These are phyloP conservation scores for Acleris holmiana DNA, from an alignment of 2,888 invertebrate species.

Conservation along the genomic window DNA sequence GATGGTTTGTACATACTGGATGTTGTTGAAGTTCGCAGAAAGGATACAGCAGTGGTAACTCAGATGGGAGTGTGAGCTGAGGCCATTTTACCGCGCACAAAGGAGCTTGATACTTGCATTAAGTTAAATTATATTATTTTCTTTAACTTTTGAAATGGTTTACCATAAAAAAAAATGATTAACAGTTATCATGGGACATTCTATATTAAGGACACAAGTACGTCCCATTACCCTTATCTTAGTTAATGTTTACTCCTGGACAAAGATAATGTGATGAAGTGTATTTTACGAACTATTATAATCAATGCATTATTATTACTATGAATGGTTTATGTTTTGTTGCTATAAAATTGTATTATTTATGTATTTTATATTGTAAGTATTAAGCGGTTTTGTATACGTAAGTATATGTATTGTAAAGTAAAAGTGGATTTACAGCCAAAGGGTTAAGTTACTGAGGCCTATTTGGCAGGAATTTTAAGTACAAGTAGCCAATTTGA, in stretches of 20 bases:
- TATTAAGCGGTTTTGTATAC: conserved; percentile 59
- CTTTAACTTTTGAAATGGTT: conserved; percentile 3
- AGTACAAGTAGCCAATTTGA: conserved; percentile 36
- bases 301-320: conserved; percentile 51
- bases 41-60: conserved; percentile 17
- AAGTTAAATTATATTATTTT: conserved; percentile 14
- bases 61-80: neutral
- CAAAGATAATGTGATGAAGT: conserved; percentile 44
- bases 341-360: conserved; percentile 63
- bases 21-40: conserved; percentile 3
- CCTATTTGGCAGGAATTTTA: conserved; percentile 25
- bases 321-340: conserved; percentile 49
- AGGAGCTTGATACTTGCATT: conserved; percentile 33
- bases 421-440: conserved; percentile 57
- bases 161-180: neutral
- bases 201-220: neutral
- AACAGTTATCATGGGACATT: neutral
- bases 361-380: conserved; percentile 65
- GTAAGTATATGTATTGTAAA: conserved; percentile 55
- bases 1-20: conserved; percentile 22
- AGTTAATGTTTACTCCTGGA: conserved; percentile 33
- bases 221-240: neutral
- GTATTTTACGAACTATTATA: conserved; percentile 44
- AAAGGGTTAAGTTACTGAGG: conserved; percentile 44
- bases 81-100: conserved; percentile 26